Evolutionary conservation across 2,113 vertebrate species (phyloP).

Genomic region (Lagenorhynchus albirostris): DNA sequence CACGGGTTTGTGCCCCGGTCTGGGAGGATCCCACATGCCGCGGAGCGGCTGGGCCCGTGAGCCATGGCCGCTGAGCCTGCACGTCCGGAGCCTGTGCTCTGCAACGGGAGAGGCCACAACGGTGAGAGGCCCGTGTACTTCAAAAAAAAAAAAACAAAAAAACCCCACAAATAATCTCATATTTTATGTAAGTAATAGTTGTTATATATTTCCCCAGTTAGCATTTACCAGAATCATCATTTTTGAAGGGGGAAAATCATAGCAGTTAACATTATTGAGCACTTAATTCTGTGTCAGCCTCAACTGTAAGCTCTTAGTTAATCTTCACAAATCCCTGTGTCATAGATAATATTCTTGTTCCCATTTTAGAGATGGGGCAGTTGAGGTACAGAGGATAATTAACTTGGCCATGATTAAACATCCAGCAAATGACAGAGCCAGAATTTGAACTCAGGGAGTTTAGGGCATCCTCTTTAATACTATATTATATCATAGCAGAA

Average conservation of each 20-base stretch:
- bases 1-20: too few relatives aligned
- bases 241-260: neutral
- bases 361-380: neutral
- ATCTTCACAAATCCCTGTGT: neutral
- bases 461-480: neutral
- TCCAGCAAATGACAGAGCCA: neutral
- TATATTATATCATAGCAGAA: neutral
- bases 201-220: neutral
- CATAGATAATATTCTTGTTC: neutral
- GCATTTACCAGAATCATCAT: neutral
- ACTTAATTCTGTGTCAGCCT: neutral
- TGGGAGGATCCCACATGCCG: too few relatives aligned
- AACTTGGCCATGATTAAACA: neutral
- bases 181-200: neutral
- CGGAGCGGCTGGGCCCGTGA: too few relatives aligned
- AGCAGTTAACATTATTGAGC: neutral
- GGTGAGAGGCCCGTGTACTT: too few relatives aligned
- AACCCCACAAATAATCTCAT: neutral
- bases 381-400: neutral
- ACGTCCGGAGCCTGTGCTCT: too few relatives aligned
- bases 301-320: neutral
- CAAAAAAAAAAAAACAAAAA: too few relatives aligned
- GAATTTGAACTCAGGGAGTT: neutral
- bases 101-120: too few relatives aligned
- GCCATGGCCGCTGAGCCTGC: too few relatives aligned